Evolutionary conservation across 2,797 vertebrate genomes (phyloP).

Genomic region (Anguilla marmorata): DNA sequence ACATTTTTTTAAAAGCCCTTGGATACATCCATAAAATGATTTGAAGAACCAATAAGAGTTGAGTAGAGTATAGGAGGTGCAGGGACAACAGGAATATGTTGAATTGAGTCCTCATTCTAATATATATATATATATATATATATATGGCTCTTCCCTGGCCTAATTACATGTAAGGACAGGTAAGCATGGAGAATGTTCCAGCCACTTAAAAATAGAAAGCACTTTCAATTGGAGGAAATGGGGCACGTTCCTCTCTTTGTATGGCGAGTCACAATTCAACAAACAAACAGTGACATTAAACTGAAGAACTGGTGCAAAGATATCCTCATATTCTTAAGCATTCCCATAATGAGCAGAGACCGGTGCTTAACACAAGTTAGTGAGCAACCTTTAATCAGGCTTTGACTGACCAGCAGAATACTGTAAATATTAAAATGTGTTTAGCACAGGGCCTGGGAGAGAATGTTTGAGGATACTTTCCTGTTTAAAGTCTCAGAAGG

Average conservation of each 20-base stretch:
- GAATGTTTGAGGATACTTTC: not conserved
- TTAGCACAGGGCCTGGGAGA: not conserved
- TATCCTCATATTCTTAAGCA: not conserved
- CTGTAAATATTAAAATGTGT: not conserved
- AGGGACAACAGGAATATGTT: not conserved
- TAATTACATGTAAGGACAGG: not conserved
- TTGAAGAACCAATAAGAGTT: not conserved
- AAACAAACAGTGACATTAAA: not conserved
- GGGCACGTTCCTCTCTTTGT: not conserved
- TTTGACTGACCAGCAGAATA: not conserved
- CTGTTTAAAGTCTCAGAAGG: not conserved
- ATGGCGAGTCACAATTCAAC: not conserved
- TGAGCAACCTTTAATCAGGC: not conserved
- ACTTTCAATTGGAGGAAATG: not conserved
- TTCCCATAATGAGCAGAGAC: not conserved
- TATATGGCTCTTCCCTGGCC: not conserved
- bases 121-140: no score
- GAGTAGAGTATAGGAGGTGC: no score
- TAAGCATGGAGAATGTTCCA: not conserved
- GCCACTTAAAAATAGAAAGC: conserved; percentile 4
- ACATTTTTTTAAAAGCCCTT: not conserved
- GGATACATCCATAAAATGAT: not conserved
- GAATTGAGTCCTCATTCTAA: not conserved
- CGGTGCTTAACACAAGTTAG: not conserved
- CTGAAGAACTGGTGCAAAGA: not conserved